Evolutionary conservation across 2,797 vertebrate species (phyloP).

Genomic region (Pseudochaenichthys georgianus): DNA sequence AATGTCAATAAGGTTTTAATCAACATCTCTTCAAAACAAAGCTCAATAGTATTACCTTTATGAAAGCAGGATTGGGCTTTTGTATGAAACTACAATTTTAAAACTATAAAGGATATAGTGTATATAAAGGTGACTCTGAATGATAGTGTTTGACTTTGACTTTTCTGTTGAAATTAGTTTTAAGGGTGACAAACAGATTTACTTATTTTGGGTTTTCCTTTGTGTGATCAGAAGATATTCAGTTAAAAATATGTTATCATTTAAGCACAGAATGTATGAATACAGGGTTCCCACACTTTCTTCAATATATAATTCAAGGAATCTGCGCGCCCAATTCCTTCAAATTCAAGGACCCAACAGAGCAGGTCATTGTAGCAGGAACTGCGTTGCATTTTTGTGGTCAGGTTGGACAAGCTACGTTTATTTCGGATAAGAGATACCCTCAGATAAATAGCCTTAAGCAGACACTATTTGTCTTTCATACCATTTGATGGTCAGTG

Average conservation of each 20-base stretch:
- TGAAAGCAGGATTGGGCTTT: too few species aligned
- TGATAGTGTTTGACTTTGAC: too few species aligned
- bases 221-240: not conserved
- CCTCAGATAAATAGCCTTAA: not conserved
- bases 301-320: too few species aligned
- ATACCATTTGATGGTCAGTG: not conserved
- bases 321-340: too few species aligned
- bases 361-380: too few species aligned
- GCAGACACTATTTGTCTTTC: not conserved
- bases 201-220: not conserved
- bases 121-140: too few species aligned
- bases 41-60: not conserved
- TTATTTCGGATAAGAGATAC: not conserved
- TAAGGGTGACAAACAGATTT: not conserved
- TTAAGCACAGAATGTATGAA: too few species aligned
- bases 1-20: not conserved
- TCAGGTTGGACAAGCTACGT: not conserved
- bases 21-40: not conserved
- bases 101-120: too few species aligned
- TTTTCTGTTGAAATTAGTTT: not conserved
- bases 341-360: too few species aligned
- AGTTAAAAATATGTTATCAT: not conserved
- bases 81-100: too few species aligned
- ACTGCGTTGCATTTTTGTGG: not conserved
- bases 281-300: too few species aligned